Base-by-base conservation (phyloP, 2,797 vertebrate genomes). In the Aphelocoma californica region DNA sequence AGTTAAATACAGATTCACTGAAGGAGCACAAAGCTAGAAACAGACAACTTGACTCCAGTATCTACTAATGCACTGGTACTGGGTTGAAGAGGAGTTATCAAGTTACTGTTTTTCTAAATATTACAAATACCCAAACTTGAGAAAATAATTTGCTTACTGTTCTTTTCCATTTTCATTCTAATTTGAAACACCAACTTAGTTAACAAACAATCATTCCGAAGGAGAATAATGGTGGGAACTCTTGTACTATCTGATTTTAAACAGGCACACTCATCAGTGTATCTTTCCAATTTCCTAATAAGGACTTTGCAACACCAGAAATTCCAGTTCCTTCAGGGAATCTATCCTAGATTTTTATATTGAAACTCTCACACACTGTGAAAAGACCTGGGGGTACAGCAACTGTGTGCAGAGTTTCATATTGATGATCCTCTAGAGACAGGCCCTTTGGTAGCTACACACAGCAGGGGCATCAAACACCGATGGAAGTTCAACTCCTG, bases 221-320 rank as follows among this genome's bases (percentile, higher is more conserved):
- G 24, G 40, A 93, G 73, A 94, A 93, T 88, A 95, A 95, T 87
- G 53, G 91, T 97, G 95, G 95, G 95, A 96, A 95, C 88, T 80
- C 34, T 71, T 54, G 61, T 29, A 50, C 61, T 96, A 95, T 95
- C 95, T 96, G 95, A 97, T 97, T 97, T 96, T 94, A 94, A 95
- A 92, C 93, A 95, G 94, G 90, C 94, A 88, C 45, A 85, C 83
- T 97, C 96, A 93, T 94, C 88, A 74, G 62, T 23, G 42, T 81
- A 95, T 92, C 95, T 88, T 92, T 75, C 80, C 90, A 92, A 90
- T 93, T 95, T 96, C 95, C 96, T 96, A 97, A 96, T 96, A 96
- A 95, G 96, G 94, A 71, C 93, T 96, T 88, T 80, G 95, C 91
- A 96, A 96, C 91, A 95, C 92, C 96, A 96, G 95, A 95, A 95